These are phyloP conservation scores for Micoletzkya japonica DNA, from an alignment of 2,888 invertebrate species.

Conservation along the genomic window DNA sequence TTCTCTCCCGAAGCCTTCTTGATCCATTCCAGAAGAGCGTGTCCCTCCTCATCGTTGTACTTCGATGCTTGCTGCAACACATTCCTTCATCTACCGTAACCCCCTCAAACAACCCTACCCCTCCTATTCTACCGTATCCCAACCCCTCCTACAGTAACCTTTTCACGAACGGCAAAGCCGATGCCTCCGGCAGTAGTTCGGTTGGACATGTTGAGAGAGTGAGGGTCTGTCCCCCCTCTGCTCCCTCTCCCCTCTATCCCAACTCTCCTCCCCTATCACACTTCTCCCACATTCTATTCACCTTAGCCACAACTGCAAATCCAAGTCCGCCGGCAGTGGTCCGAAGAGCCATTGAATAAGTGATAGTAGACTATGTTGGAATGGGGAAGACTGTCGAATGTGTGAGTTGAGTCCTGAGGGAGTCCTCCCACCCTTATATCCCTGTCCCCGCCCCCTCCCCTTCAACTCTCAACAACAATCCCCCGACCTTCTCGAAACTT, in stretches of 20 bases:
- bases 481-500: no score
- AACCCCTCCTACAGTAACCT: slow-evolving; percentile 36
- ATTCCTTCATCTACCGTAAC: slow-evolving; percentile 3
- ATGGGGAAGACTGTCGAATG: no score
- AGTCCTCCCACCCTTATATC: no score
- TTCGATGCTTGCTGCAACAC: slow-evolving; percentile 87
- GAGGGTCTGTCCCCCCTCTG: slow-evolving; percentile 2
- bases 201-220: slow-evolving; percentile 49
- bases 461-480: no score
- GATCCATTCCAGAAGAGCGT: slow-evolving; percentile 91
- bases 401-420: no score
- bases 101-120: background rate
- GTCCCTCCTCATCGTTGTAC: slow-evolving; percentile 90
- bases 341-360: background rate
- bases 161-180: slow-evolving; percentile 59
- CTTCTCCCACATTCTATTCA: background rate
- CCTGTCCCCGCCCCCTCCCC: no score
- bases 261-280: slow-evolving; percentile 9
- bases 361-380: no score
- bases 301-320: background rate
- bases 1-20: slow-evolving; percentile 82
- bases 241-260: slow-evolving; percentile 13
- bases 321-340: background rate
- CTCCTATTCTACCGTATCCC: background rate
- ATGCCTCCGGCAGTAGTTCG: slow-evolving; percentile 62